Evolutionary conservation across 2,888 invertebrate genomes (phyloP).

Genomic region (Nemotelus nigrinus): DNA sequence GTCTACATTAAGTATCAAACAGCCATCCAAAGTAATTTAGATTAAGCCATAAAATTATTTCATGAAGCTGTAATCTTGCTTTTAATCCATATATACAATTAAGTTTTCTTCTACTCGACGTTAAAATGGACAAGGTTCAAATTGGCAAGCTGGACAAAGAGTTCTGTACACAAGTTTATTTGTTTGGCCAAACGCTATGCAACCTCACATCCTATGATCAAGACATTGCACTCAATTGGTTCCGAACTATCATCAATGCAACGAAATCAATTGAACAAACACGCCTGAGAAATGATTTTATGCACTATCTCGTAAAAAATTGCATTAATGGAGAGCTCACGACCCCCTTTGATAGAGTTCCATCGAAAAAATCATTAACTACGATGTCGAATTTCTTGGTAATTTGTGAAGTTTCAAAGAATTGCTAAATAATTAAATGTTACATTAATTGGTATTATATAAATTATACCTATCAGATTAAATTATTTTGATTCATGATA

Average conservation of each 20-base stretch:
- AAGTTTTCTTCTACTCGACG: too few species aligned
- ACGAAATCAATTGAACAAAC: background rate
- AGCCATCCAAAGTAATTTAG: too few species aligned
- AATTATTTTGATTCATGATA: background rate
- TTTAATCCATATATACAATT: too few species aligned
- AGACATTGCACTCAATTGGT: background rate
- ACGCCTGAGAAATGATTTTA: slow-evolving; percentile 1
- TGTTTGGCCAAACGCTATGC: background rate
- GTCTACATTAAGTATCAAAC: too few species aligned
- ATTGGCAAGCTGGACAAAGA: background rate
- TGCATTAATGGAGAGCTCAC: background rate
- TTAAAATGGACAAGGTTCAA: background rate
- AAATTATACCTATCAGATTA: too few species aligned
- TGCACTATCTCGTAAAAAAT: background rate
- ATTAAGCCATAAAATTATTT: too few species aligned
- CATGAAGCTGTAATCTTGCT: too few species aligned
- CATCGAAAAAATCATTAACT: background rate
- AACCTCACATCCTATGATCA: background rate
- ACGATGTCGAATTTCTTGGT: background rate
- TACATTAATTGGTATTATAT: too few species aligned
- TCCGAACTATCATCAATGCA: background rate
- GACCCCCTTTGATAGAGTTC: background rate
- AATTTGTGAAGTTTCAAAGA: too few species aligned
- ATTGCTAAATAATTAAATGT: too few species aligned
- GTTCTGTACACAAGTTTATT: background rate